Evolutionary conservation across 1,140 invertebrate species (phyloP).

Genomic region (Ridgeia piscesae): DNA sequence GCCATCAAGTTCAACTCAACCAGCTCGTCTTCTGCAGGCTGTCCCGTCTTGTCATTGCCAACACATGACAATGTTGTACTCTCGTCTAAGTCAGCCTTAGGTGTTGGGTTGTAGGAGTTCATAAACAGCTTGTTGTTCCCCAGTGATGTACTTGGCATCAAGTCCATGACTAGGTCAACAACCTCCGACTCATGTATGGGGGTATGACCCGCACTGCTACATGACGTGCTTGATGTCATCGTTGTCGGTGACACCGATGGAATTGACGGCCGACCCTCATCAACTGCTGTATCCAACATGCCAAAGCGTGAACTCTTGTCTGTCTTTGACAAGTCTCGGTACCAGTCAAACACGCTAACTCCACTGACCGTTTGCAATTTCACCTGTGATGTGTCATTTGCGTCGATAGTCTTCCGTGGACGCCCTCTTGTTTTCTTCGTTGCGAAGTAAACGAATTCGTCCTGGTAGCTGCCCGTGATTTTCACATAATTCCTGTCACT

Average conservation of each 20-base stretch:
- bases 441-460: constrained; percentile 31
- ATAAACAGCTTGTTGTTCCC: constrained; percentile 1
- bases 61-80: constrained; percentile 6
- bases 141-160: constrained; percentile 14
- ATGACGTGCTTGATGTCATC: not conserved
- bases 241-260: not conserved
- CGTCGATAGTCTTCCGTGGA: constrained; percentile 5
- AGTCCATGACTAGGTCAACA: constrained; percentile 29
- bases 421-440: constrained; percentile 14
- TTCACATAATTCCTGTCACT: constrained; percentile 31
- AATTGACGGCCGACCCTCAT: not conserved
- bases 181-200: constrained; percentile 27
- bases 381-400: not conserved
- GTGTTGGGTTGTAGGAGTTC: not conserved
- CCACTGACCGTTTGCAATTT: not conserved
- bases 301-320: constrained; percentile 25
- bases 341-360: constrained; percentile 28
- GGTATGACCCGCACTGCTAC: not conserved
- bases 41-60: not conserved
- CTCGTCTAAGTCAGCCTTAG: not conserved
- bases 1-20: constrained; percentile 19
- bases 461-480: constrained; percentile 29
- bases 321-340: constrained; percentile 28
- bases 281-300: not conserved
- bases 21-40: not conserved